phyloP scores from a whole-genome alignment of 2,888 invertebrate species.

The Camptogramma bilineatum region DNA sequence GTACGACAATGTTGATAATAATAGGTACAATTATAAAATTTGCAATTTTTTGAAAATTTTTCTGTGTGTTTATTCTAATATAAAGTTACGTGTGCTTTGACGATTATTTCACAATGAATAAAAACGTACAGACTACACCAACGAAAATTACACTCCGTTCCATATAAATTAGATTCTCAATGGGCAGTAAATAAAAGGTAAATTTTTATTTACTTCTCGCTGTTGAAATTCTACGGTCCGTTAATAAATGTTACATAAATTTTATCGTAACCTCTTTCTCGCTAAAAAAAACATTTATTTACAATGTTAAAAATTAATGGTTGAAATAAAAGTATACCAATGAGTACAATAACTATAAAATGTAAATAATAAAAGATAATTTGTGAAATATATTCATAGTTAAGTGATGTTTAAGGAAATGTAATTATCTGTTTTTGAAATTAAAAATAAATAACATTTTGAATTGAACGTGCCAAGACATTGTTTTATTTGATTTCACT shows the following conservation, averaged over 20 bases:
- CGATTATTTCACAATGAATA: constrained; percentile 9
- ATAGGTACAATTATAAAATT: no score
- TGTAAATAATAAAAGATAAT: constrained; percentile 68
- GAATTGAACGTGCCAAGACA: constrained; percentile 82
- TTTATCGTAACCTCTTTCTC: constrained; percentile 33
- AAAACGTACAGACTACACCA: not conserved
- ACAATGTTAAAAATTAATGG: constrained; percentile 55
- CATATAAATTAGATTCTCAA: constrained; percentile 24
- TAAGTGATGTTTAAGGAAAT: constrained; percentile 61
- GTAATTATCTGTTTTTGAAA: constrained; percentile 73
- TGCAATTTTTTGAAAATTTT: no score
- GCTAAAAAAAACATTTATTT: constrained; percentile 32
- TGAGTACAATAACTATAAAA: constrained; percentile 79
- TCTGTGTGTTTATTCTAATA: no score
- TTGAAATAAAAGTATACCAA: constrained; percentile 73
- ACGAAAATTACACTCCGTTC: constrained; percentile 19
- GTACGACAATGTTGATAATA: no score
- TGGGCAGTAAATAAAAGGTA: constrained; percentile 24
- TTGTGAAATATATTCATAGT: constrained; percentile 70
- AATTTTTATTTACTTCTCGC: constrained; percentile 25
- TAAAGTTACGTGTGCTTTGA: not conserved
- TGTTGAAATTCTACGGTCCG: constrained; percentile 20
- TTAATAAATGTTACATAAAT: constrained; percentile 23
- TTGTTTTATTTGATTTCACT: constrained; percentile 60
- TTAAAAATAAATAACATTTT: constrained; percentile 81